Conservation (phyloP, 1,140 invertebrate genomes). For the Apis cerana region DNA sequence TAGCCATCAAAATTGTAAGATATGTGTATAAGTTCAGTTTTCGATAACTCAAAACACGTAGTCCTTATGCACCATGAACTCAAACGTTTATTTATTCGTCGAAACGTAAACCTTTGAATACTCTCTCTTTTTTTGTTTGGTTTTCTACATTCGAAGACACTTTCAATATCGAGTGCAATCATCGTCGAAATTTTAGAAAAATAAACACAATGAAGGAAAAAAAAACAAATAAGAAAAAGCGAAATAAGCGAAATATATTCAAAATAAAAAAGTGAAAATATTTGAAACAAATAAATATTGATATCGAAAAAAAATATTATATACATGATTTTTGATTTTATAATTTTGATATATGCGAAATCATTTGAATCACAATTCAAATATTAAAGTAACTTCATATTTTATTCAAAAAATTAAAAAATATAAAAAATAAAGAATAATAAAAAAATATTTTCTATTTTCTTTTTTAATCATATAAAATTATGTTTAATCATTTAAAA, state of each 20-base stretch:
- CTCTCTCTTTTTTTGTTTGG: neutral
- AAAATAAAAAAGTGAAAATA: neutral
- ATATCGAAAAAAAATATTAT: neutral
- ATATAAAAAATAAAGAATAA: neutral
- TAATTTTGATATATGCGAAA: neutral
- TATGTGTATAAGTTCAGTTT: neutral
- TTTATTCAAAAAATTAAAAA: neutral
- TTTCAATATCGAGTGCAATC: slow-evolving; percentile 7
- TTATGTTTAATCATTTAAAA: neutral
- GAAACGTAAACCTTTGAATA: neutral
- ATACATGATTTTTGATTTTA: neutral
- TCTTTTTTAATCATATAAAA: neutral
- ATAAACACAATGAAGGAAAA: neutral
- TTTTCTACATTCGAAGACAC: no score
- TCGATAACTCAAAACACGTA: neutral
- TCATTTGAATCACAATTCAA: neutral
- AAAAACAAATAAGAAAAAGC: no score
- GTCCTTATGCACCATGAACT: no score
- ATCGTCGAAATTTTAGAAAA: neutral
- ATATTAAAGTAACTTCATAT: no score
- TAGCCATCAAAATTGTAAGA: neutral
- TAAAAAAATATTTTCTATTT: neutral
- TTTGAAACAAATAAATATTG: neutral
- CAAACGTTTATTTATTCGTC: neutral
- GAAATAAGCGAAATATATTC: neutral